A percentile compares a stretch with the other conserved stretches of the same genome.
Conservation (phyloP, 2,797 vertebrate species). For the Artibeus jamaicensis region DNA sequence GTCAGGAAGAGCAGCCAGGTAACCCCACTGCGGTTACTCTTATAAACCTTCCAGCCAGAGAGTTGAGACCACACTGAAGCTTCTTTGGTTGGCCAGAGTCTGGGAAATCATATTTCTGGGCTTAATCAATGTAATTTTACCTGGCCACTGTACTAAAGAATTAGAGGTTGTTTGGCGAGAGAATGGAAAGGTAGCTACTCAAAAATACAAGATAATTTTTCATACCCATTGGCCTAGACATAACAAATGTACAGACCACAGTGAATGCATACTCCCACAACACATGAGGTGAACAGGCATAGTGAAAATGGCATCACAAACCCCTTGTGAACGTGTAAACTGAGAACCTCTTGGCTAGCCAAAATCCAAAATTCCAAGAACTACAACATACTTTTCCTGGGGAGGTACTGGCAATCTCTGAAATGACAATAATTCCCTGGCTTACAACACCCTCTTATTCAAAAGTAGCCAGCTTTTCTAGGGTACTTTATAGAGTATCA, state of each 20-base stretch:
- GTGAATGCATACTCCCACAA: not conserved
- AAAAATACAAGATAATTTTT: not conserved
- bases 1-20: not conserved
- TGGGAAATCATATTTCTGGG: not conserved
- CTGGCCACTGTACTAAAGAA: not conserved
- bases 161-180: not conserved
- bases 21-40: not conserved
- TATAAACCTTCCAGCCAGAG: not conserved
- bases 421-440: not conserved
- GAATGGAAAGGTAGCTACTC: not conserved
- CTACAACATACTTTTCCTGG: not conserved
- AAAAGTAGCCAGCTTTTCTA: not conserved
- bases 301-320: not conserved
- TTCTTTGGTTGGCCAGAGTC: not conserved
- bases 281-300: not conserved
- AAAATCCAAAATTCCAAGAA: not conserved
- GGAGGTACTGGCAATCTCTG: not conserved
- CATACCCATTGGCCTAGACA: not conserved
- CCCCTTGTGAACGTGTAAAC: not conserved
- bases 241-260: not conserved
- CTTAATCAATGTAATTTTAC: not conserved
- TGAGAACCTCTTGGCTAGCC: not conserved
- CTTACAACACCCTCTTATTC: not conserved
- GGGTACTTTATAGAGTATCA: not conserved
- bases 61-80: not conserved